Evolutionary conservation across 2,113 vertebrate genomes (phyloP), one percentile per base, ranked within the genome.

Genomic region (Leptodactylus fuscus): DNA sequence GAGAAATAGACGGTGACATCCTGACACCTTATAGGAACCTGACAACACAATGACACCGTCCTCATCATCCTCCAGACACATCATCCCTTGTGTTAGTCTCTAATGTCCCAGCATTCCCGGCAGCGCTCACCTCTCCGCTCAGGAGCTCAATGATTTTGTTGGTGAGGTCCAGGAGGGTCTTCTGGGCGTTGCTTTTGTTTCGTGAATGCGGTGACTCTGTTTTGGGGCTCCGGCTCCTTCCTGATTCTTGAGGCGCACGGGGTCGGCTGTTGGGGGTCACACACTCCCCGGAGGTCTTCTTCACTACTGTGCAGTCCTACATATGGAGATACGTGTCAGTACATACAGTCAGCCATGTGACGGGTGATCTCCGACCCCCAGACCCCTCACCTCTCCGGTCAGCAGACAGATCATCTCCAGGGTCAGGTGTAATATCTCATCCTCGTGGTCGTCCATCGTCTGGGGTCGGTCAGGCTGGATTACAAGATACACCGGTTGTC

Each of bases 361-460:
- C 5, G 2, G 34, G 34, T 48, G 46, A 48, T 15, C 13, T 10
- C 11, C 0, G 0, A 53, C 29, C 53, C 44, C 74, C 74, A 77
- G 46, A 41, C 32, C 1, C 18, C 77, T 80, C 77, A 80, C 77
- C 78, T 81, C 55, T 48, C 78, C 78, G 32, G 58, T 46, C 38
- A 81, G 58, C 55, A 81, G 6, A 20, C 55, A 65, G 58, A 81
- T 44, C 41, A 81, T 81, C 13, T 81, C 78, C 24, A 81, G 36
- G 13, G 78, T 32, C 18, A 80, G 51, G 24, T 62, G 53, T 6
- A 80, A 41, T 2, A 69, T 36, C n/a, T 80, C 38, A 16, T 62
- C 58, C 24, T 60, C 58, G 44, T 62, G 0, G 8, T 41, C 58
- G 4, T 60, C 58, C 51, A 69, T 69, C 18, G 11, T 36, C 18